Evolutionary conservation across 2,888 invertebrate species (phyloP), one percentile per base, ranked within the genome.

Genomic region (Thera obeliscata): DNA sequence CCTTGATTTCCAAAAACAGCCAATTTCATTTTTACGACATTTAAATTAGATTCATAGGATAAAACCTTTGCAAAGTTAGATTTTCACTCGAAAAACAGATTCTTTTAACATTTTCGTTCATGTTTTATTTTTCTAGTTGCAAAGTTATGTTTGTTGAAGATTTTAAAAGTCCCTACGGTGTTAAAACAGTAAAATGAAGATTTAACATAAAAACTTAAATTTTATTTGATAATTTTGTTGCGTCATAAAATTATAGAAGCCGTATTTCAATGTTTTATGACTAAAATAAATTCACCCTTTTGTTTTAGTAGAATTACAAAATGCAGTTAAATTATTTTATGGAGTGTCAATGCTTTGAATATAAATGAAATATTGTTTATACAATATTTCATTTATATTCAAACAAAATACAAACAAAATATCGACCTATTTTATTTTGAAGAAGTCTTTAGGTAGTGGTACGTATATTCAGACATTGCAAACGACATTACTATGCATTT

Each of bases 21-120:
- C 72, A 72, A 64, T 74, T 74, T 75, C n/a, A 69, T 80, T 85
- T 63, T 84, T 81, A 85, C 75, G 79, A 73, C 75, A 79, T 83
- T 85, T 81, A 80, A 83, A 84, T 83, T 80, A 75, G 74, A 71
- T 72, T 79, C 74, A 67, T 74, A 70, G 56, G 74, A 76, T 74
- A 76, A 67, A 73, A 75, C 50, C 61, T 61, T 70, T 62, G 62
- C 77, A 64, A 69, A 76, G 55, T 71, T 75, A 76, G 0, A 0
- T 60, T 63, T 76, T 38, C 73, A 61, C 38, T 61, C n/a, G 7
- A 49, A 63, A 74, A 63, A 35, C n/a, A 6, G 0, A 8, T 35
- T 36, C 56, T 54, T 8, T 0, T 0, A 2, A 46, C 8, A 43
- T 33, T 49, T 38, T 7, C 0, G 0, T 2, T 0, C 0, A 4